A percentile compares a stretch with the other conserved stretches of the same genome.
Conservation (phyloP, 2,888 invertebrate species). For the Ashinkailepas kermadecensis region DNA sequence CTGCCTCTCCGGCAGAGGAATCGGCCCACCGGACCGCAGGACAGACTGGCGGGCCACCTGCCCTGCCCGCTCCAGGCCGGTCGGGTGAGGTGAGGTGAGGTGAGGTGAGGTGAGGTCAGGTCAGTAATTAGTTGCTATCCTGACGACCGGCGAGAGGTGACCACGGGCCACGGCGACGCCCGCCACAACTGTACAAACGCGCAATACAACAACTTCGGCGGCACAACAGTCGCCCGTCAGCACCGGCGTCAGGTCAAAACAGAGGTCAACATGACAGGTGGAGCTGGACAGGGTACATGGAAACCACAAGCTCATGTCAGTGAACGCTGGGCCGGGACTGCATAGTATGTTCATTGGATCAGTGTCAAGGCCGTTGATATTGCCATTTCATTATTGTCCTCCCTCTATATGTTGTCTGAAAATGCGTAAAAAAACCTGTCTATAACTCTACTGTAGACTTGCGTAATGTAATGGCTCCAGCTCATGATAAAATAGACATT, state of each 20-base stretch:
- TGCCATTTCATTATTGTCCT: background rate
- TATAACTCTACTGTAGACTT: background rate
- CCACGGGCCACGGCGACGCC: too few relatives aligned
- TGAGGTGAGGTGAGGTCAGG: too few relatives aligned
- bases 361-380: background rate
- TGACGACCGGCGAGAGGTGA: too few relatives aligned
- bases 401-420: background rate
- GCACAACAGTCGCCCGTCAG: too few relatives aligned
- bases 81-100: background rate
- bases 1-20: background rate
- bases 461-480: background rate
- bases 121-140: too few relatives aligned
- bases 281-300: background rate
- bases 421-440: slow-evolving; percentile 19
- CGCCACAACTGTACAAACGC: too few relatives aligned
- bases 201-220: background rate
- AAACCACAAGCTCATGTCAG: background rate
- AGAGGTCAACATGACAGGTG: background rate
- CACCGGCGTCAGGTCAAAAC: background rate
- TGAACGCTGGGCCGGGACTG: background rate
- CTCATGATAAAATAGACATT: slow-evolving; percentile 21
- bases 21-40: background rate
- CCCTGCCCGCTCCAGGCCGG: background rate
- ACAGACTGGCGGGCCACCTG: background rate
- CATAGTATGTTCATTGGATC: background rate